Base-by-base conservation (phyloP, 2,797 vertebrate genomes). In the Cryptoblepharus egeriae region DNA sequence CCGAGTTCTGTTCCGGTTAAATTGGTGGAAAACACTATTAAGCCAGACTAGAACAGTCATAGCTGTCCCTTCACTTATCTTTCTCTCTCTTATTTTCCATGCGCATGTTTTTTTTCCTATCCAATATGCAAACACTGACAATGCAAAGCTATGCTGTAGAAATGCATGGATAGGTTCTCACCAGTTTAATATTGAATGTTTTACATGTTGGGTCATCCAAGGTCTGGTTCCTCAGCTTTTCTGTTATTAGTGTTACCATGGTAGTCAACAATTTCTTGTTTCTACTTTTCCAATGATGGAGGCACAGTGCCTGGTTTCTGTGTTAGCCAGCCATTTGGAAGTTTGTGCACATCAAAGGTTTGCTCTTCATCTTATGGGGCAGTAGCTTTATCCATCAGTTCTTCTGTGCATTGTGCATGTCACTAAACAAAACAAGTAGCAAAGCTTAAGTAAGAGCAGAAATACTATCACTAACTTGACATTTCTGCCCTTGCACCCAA, bases 161-260 rank as follows among this genome's bases (percentile, higher is more conserved):
- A 16, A 9, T 79, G 75, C 67, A 88, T 82, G 58, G 42, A 26
- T 65, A 83, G 71, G 42, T 52, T 70, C 96, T 95, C 91, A 96
- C 96, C 93, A 89, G 92, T 81, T 92, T 90, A 74, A 95, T 92
- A 80, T 90, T 93, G 37, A 87, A 93, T 0, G 95, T 92, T 92
- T 93, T 95, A 85, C 93, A 93, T 0, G 92, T 84, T 65, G 95
- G 90, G 89, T 96, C 96, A 26, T 96, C 95, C 93, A 96, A 94
- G 90, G 94, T 94, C 92, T 96, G 96, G 93, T 93, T 96, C 92
- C 96, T 95, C 88, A 96, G 94, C 92, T 96, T 96, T 91, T 96
- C 95, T n/a, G 95, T 96, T 93, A 96, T 95, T 93, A 97, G 93
- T 84, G 96, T 96, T 94, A 96, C 95, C 95, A 96, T 95, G 92